Percentiles rank a stretch among this genome's conserved stretches.
Conservation (phyloP, 2,888 invertebrate genomes). For the Melitaea athalia region DNA sequence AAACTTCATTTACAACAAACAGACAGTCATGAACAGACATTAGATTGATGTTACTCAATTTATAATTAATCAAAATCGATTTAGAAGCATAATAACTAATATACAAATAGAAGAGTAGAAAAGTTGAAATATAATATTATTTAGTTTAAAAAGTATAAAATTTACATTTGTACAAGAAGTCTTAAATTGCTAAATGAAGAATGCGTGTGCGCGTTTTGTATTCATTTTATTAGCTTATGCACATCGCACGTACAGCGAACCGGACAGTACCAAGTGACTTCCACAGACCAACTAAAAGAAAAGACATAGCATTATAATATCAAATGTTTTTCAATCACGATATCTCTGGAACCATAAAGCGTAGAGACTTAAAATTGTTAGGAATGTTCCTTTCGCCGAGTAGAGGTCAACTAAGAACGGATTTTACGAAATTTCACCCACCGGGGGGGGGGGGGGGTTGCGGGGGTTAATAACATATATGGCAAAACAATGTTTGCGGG, state of each 20-base stretch:
- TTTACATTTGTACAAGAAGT: background rate
- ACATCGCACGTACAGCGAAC: slow-evolving; percentile 53
- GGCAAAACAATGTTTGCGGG: too few species aligned
- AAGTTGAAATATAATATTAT: background rate
- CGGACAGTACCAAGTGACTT: slow-evolving; percentile 62
- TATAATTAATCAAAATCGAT: background rate
- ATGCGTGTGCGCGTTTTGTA: slow-evolving; percentile 34
- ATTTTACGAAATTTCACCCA: too few species aligned
- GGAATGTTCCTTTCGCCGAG: too few species aligned
- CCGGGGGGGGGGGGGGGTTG: too few species aligned
- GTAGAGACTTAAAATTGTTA: too few species aligned
- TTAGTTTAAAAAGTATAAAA: background rate
- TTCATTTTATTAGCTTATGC: slow-evolving; percentile 38
- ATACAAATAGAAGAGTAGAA: too few species aligned
- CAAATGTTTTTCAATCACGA: background rate
- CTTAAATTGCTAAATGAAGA: slow-evolving; percentile 24
- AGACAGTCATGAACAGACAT: too few species aligned
- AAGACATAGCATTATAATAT: slow-evolving; percentile 5
- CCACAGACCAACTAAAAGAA: slow-evolving; percentile 54
- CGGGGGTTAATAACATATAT: too few species aligned
- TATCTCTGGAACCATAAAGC: too few species aligned
- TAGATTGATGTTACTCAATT: background rate
- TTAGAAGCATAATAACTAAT: too few species aligned
- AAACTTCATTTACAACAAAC: too few species aligned
- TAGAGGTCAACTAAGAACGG: too few species aligned